Evolutionary conservation across 1,140 invertebrate genomes (phyloP).

Genomic region (Drosophila triauraria): DNA sequence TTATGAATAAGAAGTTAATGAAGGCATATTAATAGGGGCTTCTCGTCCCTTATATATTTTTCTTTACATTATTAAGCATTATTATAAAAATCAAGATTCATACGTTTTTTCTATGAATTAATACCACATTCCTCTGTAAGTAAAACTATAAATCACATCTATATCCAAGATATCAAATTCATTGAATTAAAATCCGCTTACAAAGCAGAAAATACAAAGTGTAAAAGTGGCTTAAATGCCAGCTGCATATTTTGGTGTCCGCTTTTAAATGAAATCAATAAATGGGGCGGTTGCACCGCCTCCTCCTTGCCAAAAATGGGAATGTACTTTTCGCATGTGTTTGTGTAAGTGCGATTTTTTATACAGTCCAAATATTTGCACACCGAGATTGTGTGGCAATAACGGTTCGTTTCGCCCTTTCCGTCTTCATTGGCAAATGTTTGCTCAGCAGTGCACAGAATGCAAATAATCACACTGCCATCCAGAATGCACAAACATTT

Average conservation of each 20-base stretch:
- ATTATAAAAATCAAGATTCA: not conserved
- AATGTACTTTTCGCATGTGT: constrained; percentile 16
- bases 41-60: no score
- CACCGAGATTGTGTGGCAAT: constrained; percentile 70
- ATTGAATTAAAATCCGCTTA: constrained; percentile 11
- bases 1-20: no score
- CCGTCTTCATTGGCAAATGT: constrained; percentile 23
- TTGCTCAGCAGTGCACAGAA: constrained; percentile 41
- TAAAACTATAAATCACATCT: constrained; percentile 8
- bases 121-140: not conserved
- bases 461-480: constrained; percentile 62
- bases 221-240: constrained; percentile 6
- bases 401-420: constrained; percentile 36
- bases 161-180: not conserved
- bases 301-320: constrained; percentile 1
- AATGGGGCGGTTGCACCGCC: not conserved
- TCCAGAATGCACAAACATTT: constrained; percentile 58
- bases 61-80: no score
- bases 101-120: not conserved
- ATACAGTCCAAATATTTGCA: constrained; percentile 68
- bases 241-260: constrained; percentile 5
- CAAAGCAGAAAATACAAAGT: not conserved
- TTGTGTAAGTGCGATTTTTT: constrained; percentile 49
- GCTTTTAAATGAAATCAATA: constrained; percentile 55
- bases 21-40: no score